A percentile compares a stretch with the other conserved stretches of the same genome.
These are phyloP conservation scores for Pediacus dermestoides DNA, from an alignment of 2,888 invertebrate species.

Conservation along the genomic window DNA sequence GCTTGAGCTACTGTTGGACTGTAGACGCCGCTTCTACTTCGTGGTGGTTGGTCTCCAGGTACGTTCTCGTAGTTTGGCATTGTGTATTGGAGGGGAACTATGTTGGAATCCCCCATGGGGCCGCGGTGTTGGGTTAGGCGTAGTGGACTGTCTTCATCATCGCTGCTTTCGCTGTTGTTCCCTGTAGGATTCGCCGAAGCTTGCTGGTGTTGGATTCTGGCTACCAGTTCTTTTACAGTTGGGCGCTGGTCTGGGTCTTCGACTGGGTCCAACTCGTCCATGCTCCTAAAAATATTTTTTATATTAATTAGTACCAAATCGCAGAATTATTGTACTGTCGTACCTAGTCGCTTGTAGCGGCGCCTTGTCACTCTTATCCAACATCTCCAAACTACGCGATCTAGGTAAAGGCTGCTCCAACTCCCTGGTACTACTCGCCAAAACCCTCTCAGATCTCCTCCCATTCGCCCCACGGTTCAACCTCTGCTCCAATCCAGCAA, in stretches of 20 bases:
- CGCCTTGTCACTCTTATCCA: conserved; percentile 50
- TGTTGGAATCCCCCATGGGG: conserved; percentile 56
- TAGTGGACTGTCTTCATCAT: conserved; percentile 46
- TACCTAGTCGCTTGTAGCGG: conserved; percentile 42
- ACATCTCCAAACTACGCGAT: conserved; percentile 68
- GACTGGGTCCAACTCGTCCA: conserved; percentile 46
- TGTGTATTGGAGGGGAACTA: conserved; percentile 39
- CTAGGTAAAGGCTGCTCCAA: conserved; percentile 60
- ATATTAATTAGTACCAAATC: background rate
- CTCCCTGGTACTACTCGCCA: conserved; percentile 54
- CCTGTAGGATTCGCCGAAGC: conserved; percentile 27
- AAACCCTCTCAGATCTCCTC: conserved; percentile 56
- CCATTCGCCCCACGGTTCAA: conserved; percentile 62
- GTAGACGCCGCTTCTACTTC: conserved; percentile 53
- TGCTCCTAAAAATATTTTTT: conserved; percentile 43
- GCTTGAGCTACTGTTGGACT: conserved; percentile 48
- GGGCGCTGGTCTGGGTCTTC: conserved; percentile 50
- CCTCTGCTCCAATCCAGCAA: conserved; percentile 73
- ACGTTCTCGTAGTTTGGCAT: conserved; percentile 59
- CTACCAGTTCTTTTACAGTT: conserved; percentile 63
- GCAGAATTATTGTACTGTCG: background rate
- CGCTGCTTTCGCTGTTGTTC: conserved; percentile 47
- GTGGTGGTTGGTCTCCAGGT: conserved; percentile 37
- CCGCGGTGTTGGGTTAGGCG: conserved; percentile 50
- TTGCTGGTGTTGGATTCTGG: conserved; percentile 56